These are phyloP conservation scores for Fukomys damarensis DNA, from an alignment of 2,113 vertebrate genomes.

Conservation along the genomic window DNA sequence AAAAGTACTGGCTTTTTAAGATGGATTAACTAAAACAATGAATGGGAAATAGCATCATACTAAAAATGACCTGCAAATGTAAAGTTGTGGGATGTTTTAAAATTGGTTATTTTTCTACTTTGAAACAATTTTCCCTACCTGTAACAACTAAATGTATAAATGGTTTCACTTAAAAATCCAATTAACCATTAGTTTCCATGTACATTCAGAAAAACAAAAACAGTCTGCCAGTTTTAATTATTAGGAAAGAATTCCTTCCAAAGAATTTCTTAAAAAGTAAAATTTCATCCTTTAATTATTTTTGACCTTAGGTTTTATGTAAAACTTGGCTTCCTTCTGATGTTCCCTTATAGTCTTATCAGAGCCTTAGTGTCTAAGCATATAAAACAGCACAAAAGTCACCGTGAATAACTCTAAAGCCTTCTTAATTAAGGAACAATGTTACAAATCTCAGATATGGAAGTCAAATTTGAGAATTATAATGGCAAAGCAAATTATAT, in stretches of 20 bases:
- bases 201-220: neutral
- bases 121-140: constrained; percentile 50
- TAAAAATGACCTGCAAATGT: neutral
- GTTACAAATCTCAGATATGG: neutral
- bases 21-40: neutral
- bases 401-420: neutral
- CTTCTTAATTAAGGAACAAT: neutral
- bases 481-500: neutral
- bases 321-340: neutral
- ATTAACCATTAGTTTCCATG: neutral
- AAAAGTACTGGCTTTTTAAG: neutral
- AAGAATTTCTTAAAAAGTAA: neutral
- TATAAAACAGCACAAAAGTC: neutral
- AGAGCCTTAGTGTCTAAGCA: neutral
- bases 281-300: neutral
- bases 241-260: neutral
- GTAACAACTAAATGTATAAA: neutral
- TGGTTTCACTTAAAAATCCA: neutral
- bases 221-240: neutral
- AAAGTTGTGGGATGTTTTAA: neutral
- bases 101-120: constrained; percentile 46
- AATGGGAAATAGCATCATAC: neutral
- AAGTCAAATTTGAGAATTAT: neutral
- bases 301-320: neutral
- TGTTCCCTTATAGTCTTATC: neutral